Evolutionary conservation across 2,888 invertebrate genomes (phyloP).

Genomic region (Spilosoma lubricipeda): DNA sequence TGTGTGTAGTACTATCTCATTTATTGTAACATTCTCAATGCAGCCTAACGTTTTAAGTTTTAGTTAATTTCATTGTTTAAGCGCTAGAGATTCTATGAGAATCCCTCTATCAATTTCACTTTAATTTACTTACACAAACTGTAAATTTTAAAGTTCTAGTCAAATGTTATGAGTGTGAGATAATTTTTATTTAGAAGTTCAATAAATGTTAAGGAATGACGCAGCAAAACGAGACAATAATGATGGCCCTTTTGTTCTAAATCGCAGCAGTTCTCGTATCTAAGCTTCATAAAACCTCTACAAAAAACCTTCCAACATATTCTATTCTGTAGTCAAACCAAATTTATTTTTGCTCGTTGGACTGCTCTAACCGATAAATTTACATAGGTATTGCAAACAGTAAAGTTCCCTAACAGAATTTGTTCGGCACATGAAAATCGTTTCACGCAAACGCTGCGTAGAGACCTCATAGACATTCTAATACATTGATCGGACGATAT

Average conservation of each 20-base stretch:
- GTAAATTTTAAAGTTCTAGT: too few relatives aligned
- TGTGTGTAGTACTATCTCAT: background rate
- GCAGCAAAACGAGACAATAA: background rate
- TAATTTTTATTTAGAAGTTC: background rate
- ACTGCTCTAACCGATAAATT: slow-evolving; percentile 45
- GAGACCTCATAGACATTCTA: slow-evolving; percentile 65
- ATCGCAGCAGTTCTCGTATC: background rate
- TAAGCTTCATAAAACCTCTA: background rate
- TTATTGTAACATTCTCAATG: background rate
- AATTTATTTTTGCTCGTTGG: slow-evolving; percentile 35
- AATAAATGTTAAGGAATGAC: background rate
- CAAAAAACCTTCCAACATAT: slow-evolving; percentile 1
- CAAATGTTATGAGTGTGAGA: background rate
- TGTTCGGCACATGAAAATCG: slow-evolving; percentile 63
- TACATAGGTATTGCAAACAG: slow-evolving; percentile 64
- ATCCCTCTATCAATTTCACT: background rate
- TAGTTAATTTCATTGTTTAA: background rate
- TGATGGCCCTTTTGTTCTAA: background rate
- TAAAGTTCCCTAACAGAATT: slow-evolving; percentile 60
- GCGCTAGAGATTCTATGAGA: background rate
- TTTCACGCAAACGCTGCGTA: slow-evolving; percentile 63
- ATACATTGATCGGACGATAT: slow-evolving; percentile 74
- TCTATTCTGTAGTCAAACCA: slow-evolving; percentile 4
- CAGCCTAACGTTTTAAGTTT: background rate
- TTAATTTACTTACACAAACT: background rate